Evolutionary conservation across 2,797 vertebrate genomes (phyloP).

Genomic region (Tokudaia tokunoshimensis): DNA sequence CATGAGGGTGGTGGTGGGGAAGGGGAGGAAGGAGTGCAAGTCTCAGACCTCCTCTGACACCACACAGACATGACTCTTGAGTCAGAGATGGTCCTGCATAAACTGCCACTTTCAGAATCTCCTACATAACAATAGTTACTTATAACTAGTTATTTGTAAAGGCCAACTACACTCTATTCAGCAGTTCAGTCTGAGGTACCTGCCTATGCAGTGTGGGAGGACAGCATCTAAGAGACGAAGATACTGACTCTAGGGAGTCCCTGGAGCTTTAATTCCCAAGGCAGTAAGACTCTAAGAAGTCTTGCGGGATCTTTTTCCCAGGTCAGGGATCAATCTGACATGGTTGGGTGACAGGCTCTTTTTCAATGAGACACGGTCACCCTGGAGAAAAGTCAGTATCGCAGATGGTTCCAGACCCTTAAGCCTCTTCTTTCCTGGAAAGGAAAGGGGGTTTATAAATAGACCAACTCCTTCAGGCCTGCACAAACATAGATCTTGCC

Average conservation of each 20-base stretch:
- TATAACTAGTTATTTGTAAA: background rate
- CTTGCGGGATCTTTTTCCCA: background rate
- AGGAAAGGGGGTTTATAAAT: conserved; percentile 77
- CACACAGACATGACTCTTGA: background rate
- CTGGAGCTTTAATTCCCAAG: background rate
- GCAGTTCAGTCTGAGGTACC: background rate
- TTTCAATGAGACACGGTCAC: conserved; percentile 18
- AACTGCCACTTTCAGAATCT: conserved; percentile 8
- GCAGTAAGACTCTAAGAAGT: background rate
- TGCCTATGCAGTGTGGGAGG: background rate
- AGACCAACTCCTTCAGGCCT: conserved; percentile 71
- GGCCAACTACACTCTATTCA: background rate
- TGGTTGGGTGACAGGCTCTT: background rate
- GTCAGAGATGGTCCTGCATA: background rate
- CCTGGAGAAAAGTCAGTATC: conserved; percentile 6
- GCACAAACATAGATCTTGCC: conserved; percentile 74
- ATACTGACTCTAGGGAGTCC: background rate
- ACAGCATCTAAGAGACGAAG: background rate
- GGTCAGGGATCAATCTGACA: background rate
- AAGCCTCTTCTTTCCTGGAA: conserved; percentile 71
- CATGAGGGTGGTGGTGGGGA: rapidly evolving
- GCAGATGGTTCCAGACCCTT: conserved; percentile 72
- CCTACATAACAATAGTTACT: background rate
- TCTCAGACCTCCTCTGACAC: background rate
- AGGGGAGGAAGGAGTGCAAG: background rate